Evolutionary conservation across 92 coral and sea anemone genomes (phyloP), one percentile per base, ranked within the genome.

Genomic region (Hydrozoanthus gracilis): DNA sequence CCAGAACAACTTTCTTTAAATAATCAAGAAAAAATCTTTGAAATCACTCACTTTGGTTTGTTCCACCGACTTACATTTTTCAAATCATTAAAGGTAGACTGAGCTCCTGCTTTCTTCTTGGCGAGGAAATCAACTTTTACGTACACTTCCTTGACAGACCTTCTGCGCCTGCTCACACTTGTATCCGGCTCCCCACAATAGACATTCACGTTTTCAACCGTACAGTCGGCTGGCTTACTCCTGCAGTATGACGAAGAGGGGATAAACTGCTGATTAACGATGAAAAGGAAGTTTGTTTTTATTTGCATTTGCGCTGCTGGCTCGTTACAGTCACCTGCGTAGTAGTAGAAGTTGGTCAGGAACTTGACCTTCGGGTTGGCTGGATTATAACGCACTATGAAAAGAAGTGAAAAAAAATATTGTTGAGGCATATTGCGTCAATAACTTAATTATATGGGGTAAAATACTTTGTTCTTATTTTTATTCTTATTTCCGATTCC

Each of bases 311-410:
- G 97, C 1, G 96, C 98, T 44, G 86, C 94, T 73, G 79, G 60
- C 48, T 87, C 91, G 79, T 89, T 94, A 65, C 98, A 96, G 86
- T 96, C 91, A 9, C 98, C 98, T 8, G 94, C 83, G 90, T 89
- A 96, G 51, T 96, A 96, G 92, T 80, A 95, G 75, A 94, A 94
- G 20, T 87, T 78, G 15, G 90, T 64, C 0, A 83, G 4, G 2
- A 91, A 76, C 50, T 68, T 78, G 64, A 94, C 67, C 11, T 76
- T 79, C 47, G 92, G 96, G 61, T 89, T 90, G 15, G 73, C 85
- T 11, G 98, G 96, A 52, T 92, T 87, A 73, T 89, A 92, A 17
- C 98, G 98, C 8, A 90, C 98, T 96, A 65, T 44, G 48, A 66
- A 79, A 58, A 52, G 48, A 20, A 51, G 7, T 7, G 44, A 27